Base-by-base conservation (phyloP, 2,888 invertebrate species). In the Thumatha senex region DNA sequence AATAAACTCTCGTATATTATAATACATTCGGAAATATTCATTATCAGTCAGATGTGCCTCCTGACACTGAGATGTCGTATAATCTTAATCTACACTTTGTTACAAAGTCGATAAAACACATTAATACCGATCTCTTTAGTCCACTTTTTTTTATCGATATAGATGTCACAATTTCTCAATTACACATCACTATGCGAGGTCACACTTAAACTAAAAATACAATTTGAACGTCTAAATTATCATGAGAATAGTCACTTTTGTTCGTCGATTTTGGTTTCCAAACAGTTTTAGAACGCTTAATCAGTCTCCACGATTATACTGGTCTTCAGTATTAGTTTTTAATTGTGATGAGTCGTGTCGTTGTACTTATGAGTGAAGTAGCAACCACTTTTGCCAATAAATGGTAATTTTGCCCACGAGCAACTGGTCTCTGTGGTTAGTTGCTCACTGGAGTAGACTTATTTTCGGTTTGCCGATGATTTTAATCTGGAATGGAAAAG, bases 231-330 rank as follows among this genome's bases (percentile, higher is more conserved):
- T 66, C 51, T 53, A 69, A 65, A 54, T 53, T 63, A 67, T 61
- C 72, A 72, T 73, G 72, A 70, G 70, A 71, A 73, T 71, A 74
- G 40, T 78, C 78, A 80, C 76, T 76, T 70, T 73, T 70, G 69
- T 63, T 76, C 60, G 71, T 76, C 59, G 66, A 72, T 69, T 70
- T 70, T 65, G 61, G 58, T 71, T 71, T 71, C 71, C 76, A 75
- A 77, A 74, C 57, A 70, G 68, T 68, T 75, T 72, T 67, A 71
- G 70, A 77, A 79, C 76, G 77, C 72, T 64, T 63, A 14, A 64
- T 76, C 77, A 78, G 77, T 78, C 77, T 78, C 74, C 64, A 70
- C 58, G 61, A 64, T 72, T 67, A 29, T 72, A 74, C 70, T 76
- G 73, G 74, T 77, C 63, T 65, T 67, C 38, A 62, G 61, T 58